phyloP scores from a whole-genome alignment of 1,140 invertebrate genomes.

The Chironomus tepperi region DNA sequence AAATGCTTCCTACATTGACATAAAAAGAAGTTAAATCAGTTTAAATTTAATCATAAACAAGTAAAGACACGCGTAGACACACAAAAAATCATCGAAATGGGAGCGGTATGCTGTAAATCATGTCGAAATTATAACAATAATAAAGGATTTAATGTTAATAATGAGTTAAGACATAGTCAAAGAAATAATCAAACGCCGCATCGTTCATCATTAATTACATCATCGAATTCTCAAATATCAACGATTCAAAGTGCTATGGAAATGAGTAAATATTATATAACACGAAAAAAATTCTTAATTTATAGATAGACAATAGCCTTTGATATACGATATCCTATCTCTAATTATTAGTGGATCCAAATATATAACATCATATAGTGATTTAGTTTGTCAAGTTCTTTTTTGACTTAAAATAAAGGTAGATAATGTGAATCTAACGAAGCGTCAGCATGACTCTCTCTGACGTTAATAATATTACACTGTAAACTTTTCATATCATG shows the following conservation, averaged over 20 bases:
- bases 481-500: too few relatives aligned
- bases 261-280: neutral
- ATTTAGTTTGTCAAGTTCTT: too few relatives aligned
- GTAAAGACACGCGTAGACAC: neutral
- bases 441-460: too few relatives aligned
- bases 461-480: too few relatives aligned
- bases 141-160: neutral
- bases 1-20: neutral
- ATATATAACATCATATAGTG: too few relatives aligned
- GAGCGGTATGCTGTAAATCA: neutral
- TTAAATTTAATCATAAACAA: neutral
- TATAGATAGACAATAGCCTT: neutral
- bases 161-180: neutral
- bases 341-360: too few relatives aligned
- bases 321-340: too few relatives aligned
- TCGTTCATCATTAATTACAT: neutral
- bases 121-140: neutral
- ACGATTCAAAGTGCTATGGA: neutral
- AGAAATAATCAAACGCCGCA: neutral
- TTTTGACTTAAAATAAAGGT: too few relatives aligned
- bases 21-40: neutral
- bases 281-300: neutral
- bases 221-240: neutral
- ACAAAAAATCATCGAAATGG: neutral
- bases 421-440: too few relatives aligned